Percentiles rank a stretch among this genome's conserved stretches.
Evolutionary conservation across 2,888 invertebrate genomes (phyloP).

Genomic region (Troides aeacus): DNA sequence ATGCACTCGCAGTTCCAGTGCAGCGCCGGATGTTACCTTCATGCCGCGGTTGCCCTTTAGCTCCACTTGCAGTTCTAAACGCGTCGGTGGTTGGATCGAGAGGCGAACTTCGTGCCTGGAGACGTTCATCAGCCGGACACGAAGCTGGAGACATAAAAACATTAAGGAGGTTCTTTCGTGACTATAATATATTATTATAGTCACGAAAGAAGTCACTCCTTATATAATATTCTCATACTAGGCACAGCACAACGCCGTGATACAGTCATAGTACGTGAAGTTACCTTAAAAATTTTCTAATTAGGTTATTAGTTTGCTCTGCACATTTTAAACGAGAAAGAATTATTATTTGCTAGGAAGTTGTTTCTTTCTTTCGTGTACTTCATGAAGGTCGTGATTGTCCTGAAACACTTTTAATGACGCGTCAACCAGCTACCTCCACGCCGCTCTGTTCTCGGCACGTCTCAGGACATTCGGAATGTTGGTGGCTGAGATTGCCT

Average conservation of each 20-base stretch:
- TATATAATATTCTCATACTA: neutral
- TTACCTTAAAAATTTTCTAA: neutral
- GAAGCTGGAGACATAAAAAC: constrained; percentile 40
- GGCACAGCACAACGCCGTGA: neutral
- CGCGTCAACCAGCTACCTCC: no score
- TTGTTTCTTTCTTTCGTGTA: no score
- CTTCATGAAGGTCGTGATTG: no score
- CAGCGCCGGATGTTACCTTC: constrained; percentile 55
- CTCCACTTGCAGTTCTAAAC: constrained; percentile 47
- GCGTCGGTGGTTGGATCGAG: constrained; percentile 54
- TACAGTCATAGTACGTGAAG: neutral
- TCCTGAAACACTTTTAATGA: no score
- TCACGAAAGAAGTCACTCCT: no score
- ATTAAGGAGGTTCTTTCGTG: no score
- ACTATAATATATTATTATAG: no score
- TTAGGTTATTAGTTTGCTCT: neutral
- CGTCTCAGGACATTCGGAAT: no score
- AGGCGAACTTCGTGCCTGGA: constrained; percentile 54
- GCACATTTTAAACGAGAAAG: neutral
- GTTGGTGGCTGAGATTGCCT: no score
- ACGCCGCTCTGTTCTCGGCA: no score
- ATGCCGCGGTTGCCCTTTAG: constrained; percentile 42
- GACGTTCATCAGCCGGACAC: constrained; percentile 56
- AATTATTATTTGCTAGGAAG: neutral
- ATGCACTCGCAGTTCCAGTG: constrained; percentile 47